Evolutionary conservation across 2,113 vertebrate species (phyloP).

Genomic region (Pangasianodon hypophthalmus): DNA sequence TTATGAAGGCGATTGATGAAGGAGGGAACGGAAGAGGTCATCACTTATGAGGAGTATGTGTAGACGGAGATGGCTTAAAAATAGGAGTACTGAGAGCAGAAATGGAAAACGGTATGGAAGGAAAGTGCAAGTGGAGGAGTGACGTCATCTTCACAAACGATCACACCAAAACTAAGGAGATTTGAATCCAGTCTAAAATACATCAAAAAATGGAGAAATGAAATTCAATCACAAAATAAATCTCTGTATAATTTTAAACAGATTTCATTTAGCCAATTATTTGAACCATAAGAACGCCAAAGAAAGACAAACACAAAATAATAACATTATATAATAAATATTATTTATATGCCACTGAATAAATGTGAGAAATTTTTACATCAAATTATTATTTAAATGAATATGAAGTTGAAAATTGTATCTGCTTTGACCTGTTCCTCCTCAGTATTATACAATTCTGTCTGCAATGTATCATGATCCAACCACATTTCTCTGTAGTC

Average conservation of each 20-base stretch:
- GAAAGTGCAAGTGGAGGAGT: background rate
- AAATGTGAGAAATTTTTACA: background rate
- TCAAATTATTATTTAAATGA: background rate
- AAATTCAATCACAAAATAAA: background rate
- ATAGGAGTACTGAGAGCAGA: slow-evolving; percentile 57
- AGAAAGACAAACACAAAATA: background rate
- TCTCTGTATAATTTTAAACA: background rate
- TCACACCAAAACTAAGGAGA: background rate
- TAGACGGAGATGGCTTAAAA: slow-evolving; percentile 53
- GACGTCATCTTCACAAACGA: background rate
- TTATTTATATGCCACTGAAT: background rate
- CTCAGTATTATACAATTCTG: background rate
- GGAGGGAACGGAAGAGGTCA: slow-evolving; percentile 51
- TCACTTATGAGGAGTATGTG: slow-evolving; percentile 26
- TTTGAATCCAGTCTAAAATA: background rate
- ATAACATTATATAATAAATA: background rate
- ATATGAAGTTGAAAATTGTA: background rate
- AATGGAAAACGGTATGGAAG: slow-evolving; percentile 50
- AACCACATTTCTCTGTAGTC: background rate
- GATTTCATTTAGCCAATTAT: background rate
- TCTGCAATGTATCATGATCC: background rate
- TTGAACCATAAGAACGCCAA: background rate
- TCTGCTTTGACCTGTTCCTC: background rate
- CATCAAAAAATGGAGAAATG: too few relatives aligned
- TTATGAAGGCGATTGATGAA: slow-evolving; percentile 76